Conservation (phyloP, 2,113 vertebrate genomes). For the Rhadina sibilatrix region DNA sequence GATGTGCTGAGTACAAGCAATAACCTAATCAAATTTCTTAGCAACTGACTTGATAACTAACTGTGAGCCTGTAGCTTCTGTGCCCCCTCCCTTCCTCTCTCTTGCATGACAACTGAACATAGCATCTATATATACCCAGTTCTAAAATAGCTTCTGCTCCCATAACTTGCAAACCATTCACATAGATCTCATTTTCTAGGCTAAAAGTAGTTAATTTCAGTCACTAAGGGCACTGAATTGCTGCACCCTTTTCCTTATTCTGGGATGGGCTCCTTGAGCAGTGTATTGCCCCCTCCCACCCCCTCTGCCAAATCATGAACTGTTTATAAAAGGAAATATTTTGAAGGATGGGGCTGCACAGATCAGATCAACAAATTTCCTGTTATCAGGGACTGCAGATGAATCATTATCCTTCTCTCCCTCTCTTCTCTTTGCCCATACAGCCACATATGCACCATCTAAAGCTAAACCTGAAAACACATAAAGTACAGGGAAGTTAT, state of each 20-base stretch:
- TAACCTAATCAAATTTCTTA: constrained; percentile 46
- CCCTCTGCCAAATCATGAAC: neutral
- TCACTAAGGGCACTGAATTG: neutral
- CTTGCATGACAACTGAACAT: constrained; percentile 28
- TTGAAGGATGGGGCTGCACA: neutral
- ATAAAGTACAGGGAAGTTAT: neutral
- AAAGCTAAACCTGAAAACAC: neutral
- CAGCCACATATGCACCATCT: neutral
- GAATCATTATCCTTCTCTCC: neutral
- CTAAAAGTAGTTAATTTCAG: constrained; percentile 34
- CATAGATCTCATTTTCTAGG: constrained; percentile 7
- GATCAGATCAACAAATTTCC: neutral
- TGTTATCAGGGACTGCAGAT: neutral
- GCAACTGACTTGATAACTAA: constrained; percentile 23
- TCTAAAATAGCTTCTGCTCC: constrained; percentile 47
- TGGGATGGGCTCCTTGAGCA: neutral
- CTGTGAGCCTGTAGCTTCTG: neutral
- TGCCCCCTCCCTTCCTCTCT: neutral
- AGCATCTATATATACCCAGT: constrained; percentile 11
- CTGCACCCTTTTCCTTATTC: neutral
- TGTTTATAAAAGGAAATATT: neutral
- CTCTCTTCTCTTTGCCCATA: neutral
- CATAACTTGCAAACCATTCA: neutral
- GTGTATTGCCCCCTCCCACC: neutral
- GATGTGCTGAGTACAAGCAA: neutral